Evolutionary conservation across 2,888 invertebrate genomes (phyloP).

Genomic region (Calliscelio sp.): DNA sequence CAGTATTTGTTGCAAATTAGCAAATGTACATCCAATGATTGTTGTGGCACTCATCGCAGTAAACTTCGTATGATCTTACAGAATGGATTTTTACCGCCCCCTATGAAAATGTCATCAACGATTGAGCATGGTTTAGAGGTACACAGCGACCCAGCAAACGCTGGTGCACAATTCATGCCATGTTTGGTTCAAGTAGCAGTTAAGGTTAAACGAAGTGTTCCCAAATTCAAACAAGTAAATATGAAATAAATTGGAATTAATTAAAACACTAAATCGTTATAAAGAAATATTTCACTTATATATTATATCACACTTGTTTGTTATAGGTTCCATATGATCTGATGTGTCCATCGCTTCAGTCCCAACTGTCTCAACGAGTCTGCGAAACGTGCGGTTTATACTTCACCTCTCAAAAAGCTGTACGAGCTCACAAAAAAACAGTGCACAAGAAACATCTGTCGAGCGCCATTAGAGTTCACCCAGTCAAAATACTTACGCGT

Average conservation of each 20-base stretch:
- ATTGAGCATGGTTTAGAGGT: constrained; percentile 2
- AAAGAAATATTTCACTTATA: constrained; percentile 2
- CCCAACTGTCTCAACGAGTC: constrained; percentile 13
- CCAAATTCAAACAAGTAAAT: constrained; percentile 15
- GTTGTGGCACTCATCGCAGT: constrained; percentile 34
- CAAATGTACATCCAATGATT: constrained; percentile 26
- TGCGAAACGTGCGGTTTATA: constrained; percentile 30
- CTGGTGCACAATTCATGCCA: constrained; percentile 28
- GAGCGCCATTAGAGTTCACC: background rate
- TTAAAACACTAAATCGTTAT: background rate
- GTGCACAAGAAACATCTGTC: constrained; percentile 7
- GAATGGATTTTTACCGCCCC: constrained; percentile 43
- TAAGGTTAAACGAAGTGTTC: background rate
- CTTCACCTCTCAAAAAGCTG: constrained; percentile 41
- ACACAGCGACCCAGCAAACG: background rate
- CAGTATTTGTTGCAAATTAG: constrained; percentile 76
- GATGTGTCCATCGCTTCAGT: constrained; percentile 33
- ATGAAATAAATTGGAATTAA: constrained; percentile 1
- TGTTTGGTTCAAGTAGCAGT: constrained; percentile 33
- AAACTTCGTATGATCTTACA: constrained; percentile 27
- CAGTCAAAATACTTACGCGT: background rate
- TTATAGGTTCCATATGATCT: constrained; percentile 33
- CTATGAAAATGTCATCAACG: constrained; percentile 29
- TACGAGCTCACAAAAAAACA: background rate
- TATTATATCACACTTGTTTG: background rate